Evolutionary conservation across 1,140 invertebrate species (phyloP), one percentile per base, ranked within the genome.

Genomic region (Telenomus remus): DNA sequence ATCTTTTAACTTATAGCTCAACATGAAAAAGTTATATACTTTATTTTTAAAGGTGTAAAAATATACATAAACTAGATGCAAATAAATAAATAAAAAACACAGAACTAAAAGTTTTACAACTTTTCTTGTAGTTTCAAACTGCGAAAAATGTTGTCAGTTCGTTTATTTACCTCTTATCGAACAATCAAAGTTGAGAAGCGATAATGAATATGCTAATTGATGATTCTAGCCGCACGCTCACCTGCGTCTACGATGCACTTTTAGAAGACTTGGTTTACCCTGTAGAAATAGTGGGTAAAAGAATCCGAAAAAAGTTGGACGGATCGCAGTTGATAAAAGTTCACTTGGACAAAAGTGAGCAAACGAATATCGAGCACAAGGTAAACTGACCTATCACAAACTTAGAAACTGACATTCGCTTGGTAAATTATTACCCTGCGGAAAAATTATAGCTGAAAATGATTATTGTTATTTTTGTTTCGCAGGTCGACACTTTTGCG

Each of bases 341-440:
- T 79, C 98, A 99, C 89, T 90, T 99, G 73, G 98, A 99, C 88
- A 99, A 98, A 89, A 96, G 94, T 86, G 97, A 99, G 86, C 97
- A 98, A 89, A 99, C 97, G 56, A 99, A 97, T 81, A 98, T 99
- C 89, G 98, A 99, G 91, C 98, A 99, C 87, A 99, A 99, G 92
- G 97, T 98, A 91, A 86, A 54, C 47, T 34, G 12, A 44, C 8
- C 43, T 7, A 44, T 12, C 43, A 44, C 43, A 44, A 79, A 83
- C 43, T 60, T 53, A 9, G n/a, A 39, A 4, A 11, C n/a, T n/a
- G n/a, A n/a, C 37, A 39, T 11, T 39, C 9, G 2, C 3, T 11
- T 39, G 3, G 37, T 39, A 9, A 11, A 11, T 39, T 39, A n/a
- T 39, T 11, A 39, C n/a, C n/a, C n/a, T 39, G 10, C 34, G n/a